Conservation (phyloP, 2,113 vertebrate genomes). For the Platichthys stellatus region DNA sequence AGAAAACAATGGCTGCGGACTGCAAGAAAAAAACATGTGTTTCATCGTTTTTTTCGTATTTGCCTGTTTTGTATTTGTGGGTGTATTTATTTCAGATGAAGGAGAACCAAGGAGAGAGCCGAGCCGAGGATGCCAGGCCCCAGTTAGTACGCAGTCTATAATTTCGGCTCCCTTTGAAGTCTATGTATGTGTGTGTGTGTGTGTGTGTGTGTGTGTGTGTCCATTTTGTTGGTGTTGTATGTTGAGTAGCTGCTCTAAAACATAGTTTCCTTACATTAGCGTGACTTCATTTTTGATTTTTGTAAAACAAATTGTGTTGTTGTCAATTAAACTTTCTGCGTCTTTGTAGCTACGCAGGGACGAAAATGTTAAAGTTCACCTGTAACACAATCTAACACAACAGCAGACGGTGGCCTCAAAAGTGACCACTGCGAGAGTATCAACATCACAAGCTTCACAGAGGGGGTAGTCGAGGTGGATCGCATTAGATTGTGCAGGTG, state of each 20-base stretch:
- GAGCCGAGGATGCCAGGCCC: constrained; percentile 73
- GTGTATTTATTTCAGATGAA: constrained; percentile 78
- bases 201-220: constrained; percentile 38
- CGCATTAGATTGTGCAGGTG: constrained; percentile 50
- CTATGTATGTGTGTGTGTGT: constrained; percentile 60
- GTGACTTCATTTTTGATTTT: constrained; percentile 21
- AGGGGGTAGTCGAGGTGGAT: constrained; percentile 18
- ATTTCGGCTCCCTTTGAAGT: constrained; percentile 81
- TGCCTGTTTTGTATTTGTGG: constrained; percentile 81
- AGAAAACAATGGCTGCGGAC: constrained; percentile 51
- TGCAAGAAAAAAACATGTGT: constrained; percentile 68
- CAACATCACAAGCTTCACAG: constrained; percentile 43
- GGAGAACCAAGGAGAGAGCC: constrained; percentile 63
- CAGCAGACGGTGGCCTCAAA: constrained; percentile 7
- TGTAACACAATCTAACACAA: background rate
- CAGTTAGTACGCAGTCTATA: constrained; percentile 81
- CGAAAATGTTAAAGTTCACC: background rate
- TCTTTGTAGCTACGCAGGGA: background rate
- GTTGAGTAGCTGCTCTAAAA: constrained; percentile 30
- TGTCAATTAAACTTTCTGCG: background rate
- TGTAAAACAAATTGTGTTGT: background rate
- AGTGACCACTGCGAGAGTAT: constrained; percentile 33
- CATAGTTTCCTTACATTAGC: constrained; percentile 30
- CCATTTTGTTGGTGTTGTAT: constrained; percentile 42
- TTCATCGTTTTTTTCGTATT: constrained; percentile 72